These are phyloP conservation scores for Nannobrachium achirus DNA, from an alignment of 2,113 vertebrate genomes.

Conservation along the genomic window DNA sequence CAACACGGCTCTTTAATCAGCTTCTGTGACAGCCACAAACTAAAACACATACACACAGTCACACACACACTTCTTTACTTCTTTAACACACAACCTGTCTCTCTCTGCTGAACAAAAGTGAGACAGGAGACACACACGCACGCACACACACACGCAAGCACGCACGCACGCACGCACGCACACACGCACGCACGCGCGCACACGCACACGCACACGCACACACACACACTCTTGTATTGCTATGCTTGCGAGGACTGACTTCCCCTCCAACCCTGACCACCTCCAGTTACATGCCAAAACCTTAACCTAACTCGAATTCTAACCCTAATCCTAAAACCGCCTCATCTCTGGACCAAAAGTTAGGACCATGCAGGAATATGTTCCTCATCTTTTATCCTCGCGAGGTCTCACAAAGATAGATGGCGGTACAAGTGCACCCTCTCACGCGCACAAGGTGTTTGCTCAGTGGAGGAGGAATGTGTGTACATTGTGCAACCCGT, in stretches of 20 bases:
- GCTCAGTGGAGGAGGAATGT: conserved; percentile 58
- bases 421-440: conserved; percentile 5
- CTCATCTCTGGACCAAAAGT: too few relatives aligned
- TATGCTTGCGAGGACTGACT: too few relatives aligned
- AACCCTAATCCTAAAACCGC: too few relatives aligned
- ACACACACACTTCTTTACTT: too few relatives aligned
- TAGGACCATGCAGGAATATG: too few relatives aligned
- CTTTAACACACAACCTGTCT: neutral
- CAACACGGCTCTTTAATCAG: conserved; percentile 63
- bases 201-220: conserved; percentile 10
- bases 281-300: too few relatives aligned
- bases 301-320: too few relatives aligned
- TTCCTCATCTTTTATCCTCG: too few relatives aligned
- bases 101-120: too few relatives aligned
- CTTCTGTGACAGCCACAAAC: conserved; percentile 16
- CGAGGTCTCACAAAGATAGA: too few relatives aligned
- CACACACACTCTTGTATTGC: conserved; percentile 10
- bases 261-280: too few relatives aligned
- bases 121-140: too few relatives aligned
- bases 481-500: conserved; percentile 64
- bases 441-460: conserved; percentile 52
- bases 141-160: neutral
- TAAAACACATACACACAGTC: neutral
- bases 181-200: conserved; percentile 9
- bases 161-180: conserved; percentile 8